Conservation (phyloP, 2,797 vertebrate species). For the Calcarius lapponicus region DNA sequence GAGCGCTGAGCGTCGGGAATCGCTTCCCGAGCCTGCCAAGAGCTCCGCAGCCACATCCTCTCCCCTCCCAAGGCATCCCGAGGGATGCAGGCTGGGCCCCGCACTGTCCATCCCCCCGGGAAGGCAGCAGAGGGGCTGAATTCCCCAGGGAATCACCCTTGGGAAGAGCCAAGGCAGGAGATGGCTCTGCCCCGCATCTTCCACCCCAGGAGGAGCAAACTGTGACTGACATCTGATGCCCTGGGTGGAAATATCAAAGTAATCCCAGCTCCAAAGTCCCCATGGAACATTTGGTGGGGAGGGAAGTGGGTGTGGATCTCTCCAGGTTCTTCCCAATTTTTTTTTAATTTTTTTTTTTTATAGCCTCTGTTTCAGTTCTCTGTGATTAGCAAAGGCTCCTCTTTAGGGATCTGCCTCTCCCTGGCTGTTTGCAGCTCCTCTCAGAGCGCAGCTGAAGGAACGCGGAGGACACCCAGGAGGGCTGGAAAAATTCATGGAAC, state of each 20-base stretch:
- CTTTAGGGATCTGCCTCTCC: neutral
- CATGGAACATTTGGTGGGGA: rapidly evolving
- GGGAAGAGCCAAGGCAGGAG: rapidly evolving
- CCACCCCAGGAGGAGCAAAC: neutral
- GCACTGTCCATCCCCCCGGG: rapidly evolving
- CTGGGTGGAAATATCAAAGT: rapidly evolving
- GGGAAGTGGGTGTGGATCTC: neutral
- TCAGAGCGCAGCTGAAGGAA: neutral
- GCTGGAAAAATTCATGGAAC: neutral
- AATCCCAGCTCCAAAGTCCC: neutral
- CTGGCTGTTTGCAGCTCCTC: neutral
- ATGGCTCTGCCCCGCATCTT: neutral
- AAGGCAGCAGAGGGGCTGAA: neutral
- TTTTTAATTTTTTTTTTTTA: neutral
- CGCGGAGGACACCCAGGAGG: rapidly evolving
- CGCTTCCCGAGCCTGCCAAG: neutral
- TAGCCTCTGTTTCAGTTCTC: neutral
- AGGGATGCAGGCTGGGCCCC: neutral
- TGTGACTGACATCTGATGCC: neutral
- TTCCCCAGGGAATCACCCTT: neutral
- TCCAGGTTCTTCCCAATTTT: neutral
- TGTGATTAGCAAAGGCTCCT: neutral
- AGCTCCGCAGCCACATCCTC: rapidly evolving
- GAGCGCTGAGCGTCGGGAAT: neutral
- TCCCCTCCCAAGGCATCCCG: rapidly evolving